Conservation (phyloP, 2,797 vertebrate species). For the Betta splendens region DNA sequence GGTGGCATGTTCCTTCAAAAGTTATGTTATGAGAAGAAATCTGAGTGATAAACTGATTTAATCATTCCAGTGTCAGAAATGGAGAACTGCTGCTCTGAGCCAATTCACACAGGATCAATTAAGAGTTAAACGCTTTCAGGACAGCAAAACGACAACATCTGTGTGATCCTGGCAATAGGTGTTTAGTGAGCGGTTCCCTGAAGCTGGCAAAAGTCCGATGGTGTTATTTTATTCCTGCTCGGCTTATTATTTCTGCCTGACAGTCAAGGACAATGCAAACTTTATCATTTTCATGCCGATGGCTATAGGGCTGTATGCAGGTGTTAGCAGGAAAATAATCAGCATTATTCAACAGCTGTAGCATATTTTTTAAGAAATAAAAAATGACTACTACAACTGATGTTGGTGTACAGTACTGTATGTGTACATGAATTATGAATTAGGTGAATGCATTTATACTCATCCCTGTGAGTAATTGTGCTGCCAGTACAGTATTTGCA, state of each 20-base stretch:
- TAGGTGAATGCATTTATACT: background rate
- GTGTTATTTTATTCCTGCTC: constrained; percentile 37
- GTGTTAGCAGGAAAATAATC: constrained; percentile 40
- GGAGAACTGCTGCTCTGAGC: background rate
- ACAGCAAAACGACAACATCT: constrained; percentile 1
- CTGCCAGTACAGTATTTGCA: constrained; percentile 26
- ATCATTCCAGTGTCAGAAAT: background rate
- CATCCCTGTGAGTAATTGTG: constrained; percentile 12
- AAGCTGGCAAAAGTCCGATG: constrained; percentile 26
- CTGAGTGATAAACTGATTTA: background rate
- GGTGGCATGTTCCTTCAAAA: too few relatives aligned
- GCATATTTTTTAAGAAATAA: background rate
- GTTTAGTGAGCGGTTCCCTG: constrained; percentile 41
- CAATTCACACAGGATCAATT: constrained; percentile 3
- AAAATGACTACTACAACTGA: background rate
- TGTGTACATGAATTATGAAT: background rate
- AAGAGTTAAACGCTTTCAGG: constrained; percentile 29
- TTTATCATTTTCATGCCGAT: constrained; percentile 25
- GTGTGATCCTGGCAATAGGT: constrained; percentile 34
- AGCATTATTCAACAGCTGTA: constrained; percentile 23
- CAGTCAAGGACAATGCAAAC: constrained; percentile 40
- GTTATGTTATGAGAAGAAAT: too few relatives aligned
- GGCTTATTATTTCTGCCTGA: constrained; percentile 34
- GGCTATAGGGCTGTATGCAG: constrained; percentile 30
- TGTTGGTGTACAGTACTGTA: background rate